Base-by-base conservation (phyloP, 1,140 invertebrate species). In the Tetramorium alpestre region DNA sequence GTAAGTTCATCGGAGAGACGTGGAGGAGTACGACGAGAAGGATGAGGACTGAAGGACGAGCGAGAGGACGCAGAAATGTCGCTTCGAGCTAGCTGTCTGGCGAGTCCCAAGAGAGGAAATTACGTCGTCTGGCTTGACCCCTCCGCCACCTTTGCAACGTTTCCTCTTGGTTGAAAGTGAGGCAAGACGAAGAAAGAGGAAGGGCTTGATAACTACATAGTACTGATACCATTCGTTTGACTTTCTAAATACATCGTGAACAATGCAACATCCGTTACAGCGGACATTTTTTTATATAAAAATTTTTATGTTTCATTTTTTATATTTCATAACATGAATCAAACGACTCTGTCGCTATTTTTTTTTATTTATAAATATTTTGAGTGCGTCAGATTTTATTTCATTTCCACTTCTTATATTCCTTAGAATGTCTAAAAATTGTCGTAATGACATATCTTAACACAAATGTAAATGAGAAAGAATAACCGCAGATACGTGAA, bases 121-220 rank as follows among this genome's bases (percentile, higher is more conserved):
- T 94, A 94, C 93, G 88, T 93, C 92, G 90, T 92, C 93, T 92
- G 90, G 90, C 85, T 86, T 92, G 90, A 94, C 91, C 93, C 88
- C 78, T 90, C 89, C 88, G 76, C 87, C 90, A 90, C 89, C 87
- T 90, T 69, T 49, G 76, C 73, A 22, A 81, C 82, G 58, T 91
- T 90, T 88, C 87, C 85, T 88, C 64, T 25, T 54, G 13, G 38
- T 41, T 62, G 22, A 65, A 75, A 44, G 69, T 84, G 78, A 65
- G 41, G 18, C 16, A 75, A 25, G 3, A 18, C 7, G 4, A 49
- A 38, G 47, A 85, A 22, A 72, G 8, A 11, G 25, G 69, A 60
- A 16, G 1, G 2, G 44, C 38, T 54, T 33, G 58, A 54, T 41
- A 33, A 84, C 5, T 22, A 51, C 38, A 18, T 41, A 47, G 6